phyloP scores from a whole-genome alignment of 2,888 invertebrate species.

The Eueremaeus valkanovi region DNA sequence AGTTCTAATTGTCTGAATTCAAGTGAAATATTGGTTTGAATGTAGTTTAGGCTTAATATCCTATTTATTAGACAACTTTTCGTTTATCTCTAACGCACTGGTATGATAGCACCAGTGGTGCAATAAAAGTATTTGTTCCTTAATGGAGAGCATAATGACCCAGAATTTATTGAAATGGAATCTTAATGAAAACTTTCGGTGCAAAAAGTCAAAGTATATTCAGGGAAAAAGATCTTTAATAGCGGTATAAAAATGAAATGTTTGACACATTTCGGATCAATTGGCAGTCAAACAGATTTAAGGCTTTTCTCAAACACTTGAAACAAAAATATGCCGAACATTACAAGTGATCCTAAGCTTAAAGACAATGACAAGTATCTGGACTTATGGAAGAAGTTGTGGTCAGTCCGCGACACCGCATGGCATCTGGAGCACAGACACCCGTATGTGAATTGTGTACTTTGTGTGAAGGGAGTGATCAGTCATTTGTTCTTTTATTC shows the following conservation, averaged over 20 bases:
- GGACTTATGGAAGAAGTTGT: slow-evolving; percentile 37
- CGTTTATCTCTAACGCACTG: no score
- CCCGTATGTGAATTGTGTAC: slow-evolving; percentile 35
- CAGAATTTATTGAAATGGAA: no score
- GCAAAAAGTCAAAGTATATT: background rate
- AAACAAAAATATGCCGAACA: background rate
- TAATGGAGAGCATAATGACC: no score
- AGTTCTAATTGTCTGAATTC: no score
- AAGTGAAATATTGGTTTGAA: no score
- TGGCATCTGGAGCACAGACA: slow-evolving; percentile 40
- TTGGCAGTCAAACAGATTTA: background rate
- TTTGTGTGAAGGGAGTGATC: no score
- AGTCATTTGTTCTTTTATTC: background rate
- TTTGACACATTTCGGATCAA: background rate
- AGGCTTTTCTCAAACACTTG: background rate
- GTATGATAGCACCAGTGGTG: no score
- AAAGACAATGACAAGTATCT: slow-evolving; percentile 35
- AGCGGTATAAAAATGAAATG: background rate
- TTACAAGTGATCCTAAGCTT: background rate
- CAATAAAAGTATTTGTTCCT: no score
- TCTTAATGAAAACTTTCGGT: background rate
- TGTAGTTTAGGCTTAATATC: no score
- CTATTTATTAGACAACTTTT: no score
- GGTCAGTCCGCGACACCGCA: slow-evolving; percentile 40
- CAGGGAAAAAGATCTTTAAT: background rate